Percentiles rank a stretch among this genome's conserved stretches.
Evolutionary conservation across 2,113 vertebrate species (phyloP).

Genomic region (Gymnarchus niloticus): DNA sequence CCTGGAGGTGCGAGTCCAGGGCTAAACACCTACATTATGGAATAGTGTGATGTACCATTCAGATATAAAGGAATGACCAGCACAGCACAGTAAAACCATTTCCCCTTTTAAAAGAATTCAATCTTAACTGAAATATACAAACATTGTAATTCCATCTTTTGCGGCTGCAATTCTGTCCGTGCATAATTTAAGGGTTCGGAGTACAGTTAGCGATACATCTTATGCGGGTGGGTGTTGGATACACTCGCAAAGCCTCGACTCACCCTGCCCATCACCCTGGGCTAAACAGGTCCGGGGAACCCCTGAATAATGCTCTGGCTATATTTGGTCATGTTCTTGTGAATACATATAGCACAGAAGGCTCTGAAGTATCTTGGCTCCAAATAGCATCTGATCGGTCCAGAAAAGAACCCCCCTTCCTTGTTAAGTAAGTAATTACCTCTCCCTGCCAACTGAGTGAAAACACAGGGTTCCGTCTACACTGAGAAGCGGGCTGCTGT

Average conservation of each 20-base stretch:
- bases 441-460: neutral
- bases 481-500: neutral
- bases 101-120: neutral
- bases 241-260: slow-evolving; percentile 35
- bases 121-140: neutral
- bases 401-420: neutral
- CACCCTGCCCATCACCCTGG: slow-evolving; percentile 29
- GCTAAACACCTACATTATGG: neutral
- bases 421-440: neutral
- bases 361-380: slow-evolving; percentile 32
- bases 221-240: neutral
- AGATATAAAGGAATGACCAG: neutral
- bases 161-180: too few relatives aligned
- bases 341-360: slow-evolving; percentile 29
- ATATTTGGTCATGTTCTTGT: slow-evolving; percentile 26
- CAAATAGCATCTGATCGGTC: neutral
- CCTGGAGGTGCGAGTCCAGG: neutral
- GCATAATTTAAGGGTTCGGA: neutral
- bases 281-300: slow-evolving; percentile 22
- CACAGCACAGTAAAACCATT: too few relatives aligned
- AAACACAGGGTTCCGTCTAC: neutral
- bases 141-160: neutral
- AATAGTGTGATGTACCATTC: neutral
- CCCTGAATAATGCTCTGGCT: slow-evolving; percentile 24
- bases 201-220: neutral